Percentiles rank a stretch among this genome's conserved stretches.
phyloP scores from a whole-genome alignment of 2,113 vertebrate genomes.

The Misgurnus mizolepis region DNA sequence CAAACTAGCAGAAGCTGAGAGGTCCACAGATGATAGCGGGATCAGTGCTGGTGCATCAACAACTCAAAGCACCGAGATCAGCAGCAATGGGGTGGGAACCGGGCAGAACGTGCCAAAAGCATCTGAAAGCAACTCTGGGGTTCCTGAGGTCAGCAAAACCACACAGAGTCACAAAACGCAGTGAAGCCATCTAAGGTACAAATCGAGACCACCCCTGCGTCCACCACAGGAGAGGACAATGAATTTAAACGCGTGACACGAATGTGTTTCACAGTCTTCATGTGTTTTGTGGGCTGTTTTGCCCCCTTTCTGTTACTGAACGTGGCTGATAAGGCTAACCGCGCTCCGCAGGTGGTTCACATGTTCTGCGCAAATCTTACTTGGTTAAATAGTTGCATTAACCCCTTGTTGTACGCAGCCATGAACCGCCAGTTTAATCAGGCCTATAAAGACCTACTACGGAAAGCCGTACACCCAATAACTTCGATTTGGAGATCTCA shows the following conservation, averaged over 20 bases:
- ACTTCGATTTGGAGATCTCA: conserved; percentile 46
- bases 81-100: conserved; percentile 56
- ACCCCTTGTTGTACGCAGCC: conserved; percentile 83
- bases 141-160: background rate
- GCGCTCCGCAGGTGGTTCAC: conserved; percentile 76
- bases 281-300: conserved; percentile 81
- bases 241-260: conserved; percentile 82
- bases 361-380: conserved; percentile 86
- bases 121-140: background rate
- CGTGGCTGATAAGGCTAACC: conserved; percentile 73
- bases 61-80: conserved; percentile 67
- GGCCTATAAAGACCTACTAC: conserved; percentile 74
- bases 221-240: conserved; percentile 66
- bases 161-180: conserved; percentile 5
- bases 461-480: conserved; percentile 61
- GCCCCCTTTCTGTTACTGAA: conserved; percentile 83
- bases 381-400: conserved; percentile 88
- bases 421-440: conserved; percentile 86
- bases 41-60: conserved; percentile 63
- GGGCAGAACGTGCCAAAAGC: conserved; percentile 21
- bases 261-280: conserved; percentile 85
- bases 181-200: conserved; percentile 16
- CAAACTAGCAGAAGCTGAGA: conserved; percentile 55
- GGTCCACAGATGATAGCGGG: conserved; percentile 76
- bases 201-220: conserved; percentile 19